Conservation (phyloP, 2,888 invertebrate species). For the Eucriotettix oculatus region DNA sequence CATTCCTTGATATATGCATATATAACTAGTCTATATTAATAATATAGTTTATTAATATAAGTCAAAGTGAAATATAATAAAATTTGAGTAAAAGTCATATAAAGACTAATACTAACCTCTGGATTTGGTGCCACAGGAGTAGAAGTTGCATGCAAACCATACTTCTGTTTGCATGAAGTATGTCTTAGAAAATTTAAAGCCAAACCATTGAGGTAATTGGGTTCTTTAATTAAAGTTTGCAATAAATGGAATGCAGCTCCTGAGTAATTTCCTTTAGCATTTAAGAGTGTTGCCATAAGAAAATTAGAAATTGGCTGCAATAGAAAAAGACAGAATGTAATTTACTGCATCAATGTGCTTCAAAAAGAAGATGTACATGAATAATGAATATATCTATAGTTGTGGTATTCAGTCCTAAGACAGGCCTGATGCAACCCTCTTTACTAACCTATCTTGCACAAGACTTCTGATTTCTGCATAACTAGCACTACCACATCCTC, state of each 20-base stretch:
- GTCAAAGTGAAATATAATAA: no score
- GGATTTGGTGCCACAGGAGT: neutral
- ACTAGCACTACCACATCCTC: no score
- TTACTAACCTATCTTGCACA: no score
- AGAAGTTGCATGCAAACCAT: conserved; percentile 1
- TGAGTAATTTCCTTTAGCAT: conserved; percentile 43
- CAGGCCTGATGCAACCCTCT: no score
- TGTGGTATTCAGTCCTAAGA: no score
- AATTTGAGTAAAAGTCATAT: no score
- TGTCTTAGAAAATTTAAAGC: conserved; percentile 28
- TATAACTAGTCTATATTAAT: no score
- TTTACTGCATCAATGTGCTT: neutral
- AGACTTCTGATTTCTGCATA: no score
- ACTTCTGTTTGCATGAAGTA: conserved; percentile 6
- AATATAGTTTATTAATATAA: no score
- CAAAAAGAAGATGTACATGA: no score
- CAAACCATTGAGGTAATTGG: conserved; percentile 27
- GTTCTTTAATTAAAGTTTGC: conserved; percentile 38
- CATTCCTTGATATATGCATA: no score
- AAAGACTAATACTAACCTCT: neutral
- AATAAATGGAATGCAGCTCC: conserved; percentile 45
- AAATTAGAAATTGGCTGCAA: conserved; percentile 53
- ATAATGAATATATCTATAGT: no score
- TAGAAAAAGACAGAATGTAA: neutral
- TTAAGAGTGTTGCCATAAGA: conserved; percentile 41